Evolutionary conservation across 2,797 vertebrate species (phyloP).

Genomic region (Eleutherodactylus coqui): DNA sequence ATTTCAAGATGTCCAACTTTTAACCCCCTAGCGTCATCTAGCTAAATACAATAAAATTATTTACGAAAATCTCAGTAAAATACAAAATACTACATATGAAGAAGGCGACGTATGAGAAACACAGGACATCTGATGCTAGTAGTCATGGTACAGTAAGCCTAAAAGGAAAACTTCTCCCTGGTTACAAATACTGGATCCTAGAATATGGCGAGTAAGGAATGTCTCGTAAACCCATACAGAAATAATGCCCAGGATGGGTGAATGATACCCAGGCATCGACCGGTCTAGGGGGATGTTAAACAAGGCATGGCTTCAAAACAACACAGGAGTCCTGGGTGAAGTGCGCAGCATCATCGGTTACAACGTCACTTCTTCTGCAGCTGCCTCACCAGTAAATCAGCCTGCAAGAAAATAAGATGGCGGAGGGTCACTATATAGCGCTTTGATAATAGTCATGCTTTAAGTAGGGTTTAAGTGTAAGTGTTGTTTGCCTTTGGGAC

Average conservation of each 20-base stretch:
- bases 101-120: not conserved
- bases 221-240: not conserved
- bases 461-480: not conserved
- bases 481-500: no score
- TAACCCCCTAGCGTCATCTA: conserved; percentile 1
- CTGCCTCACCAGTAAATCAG: conserved; percentile 46
- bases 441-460: not conserved
- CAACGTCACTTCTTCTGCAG: conserved; percentile 48
- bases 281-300: not conserved
- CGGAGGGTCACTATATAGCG: not conserved
- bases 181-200: not conserved
- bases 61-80: conserved; percentile 13
- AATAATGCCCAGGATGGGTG: not conserved
- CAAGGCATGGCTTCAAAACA: conserved; percentile 31
- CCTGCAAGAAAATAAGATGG: conserved; percentile 14
- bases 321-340: not conserved
- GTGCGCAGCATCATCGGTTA: not conserved
- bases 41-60: conserved; percentile 13
- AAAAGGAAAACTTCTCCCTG: not conserved
- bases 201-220: not conserved
- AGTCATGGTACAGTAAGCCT: not conserved
- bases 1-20: conserved; percentile 18
- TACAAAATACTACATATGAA: conserved; percentile 28
- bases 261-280: not conserved
- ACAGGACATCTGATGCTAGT: not conserved